Evolutionary conservation across 1,140 invertebrate species (phyloP).

Genomic region (Cydia splendana): DNA sequence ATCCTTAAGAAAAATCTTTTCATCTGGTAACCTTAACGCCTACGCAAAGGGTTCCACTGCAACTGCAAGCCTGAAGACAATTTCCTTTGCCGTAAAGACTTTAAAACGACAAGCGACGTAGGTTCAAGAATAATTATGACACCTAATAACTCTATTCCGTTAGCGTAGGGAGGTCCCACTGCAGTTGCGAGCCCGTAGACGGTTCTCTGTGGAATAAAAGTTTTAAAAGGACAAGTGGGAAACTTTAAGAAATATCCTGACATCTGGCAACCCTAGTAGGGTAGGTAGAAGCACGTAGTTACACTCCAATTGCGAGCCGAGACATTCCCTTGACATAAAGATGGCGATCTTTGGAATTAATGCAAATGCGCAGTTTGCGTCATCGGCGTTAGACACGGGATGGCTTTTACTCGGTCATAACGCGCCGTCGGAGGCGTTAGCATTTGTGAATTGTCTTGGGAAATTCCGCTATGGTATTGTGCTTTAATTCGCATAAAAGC

Average conservation of each 20-base stretch:
- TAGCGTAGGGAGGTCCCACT: too few species aligned
- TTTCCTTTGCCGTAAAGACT: too few species aligned
- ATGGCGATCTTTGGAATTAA: conserved; percentile 26
- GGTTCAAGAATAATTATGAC: too few species aligned
- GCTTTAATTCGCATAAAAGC: not conserved
- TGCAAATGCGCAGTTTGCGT: conserved; percentile 25
- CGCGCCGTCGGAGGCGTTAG: not conserved
- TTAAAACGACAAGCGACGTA: too few species aligned
- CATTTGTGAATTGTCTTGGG: conserved; percentile 14
- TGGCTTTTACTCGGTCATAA: conserved; percentile 14
- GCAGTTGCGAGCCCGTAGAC: too few species aligned
- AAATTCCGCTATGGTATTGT: not conserved
- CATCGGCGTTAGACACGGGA: conserved; percentile 25
- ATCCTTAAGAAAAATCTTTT: not conserved
- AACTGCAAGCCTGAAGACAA: too few species aligned
- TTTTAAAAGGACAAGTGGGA: too few species aligned
- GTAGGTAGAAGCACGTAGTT: not conserved
- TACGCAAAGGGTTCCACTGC: too few species aligned
- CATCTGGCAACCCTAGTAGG: not conserved
- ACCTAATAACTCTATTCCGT: too few species aligned
- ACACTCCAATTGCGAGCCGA: not conserved
- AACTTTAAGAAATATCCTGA: not conserved
- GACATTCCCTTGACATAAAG: conserved; percentile 16
- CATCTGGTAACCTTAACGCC: too few species aligned
- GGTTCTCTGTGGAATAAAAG: too few species aligned